phyloP scores from a whole-genome alignment of 2,797 vertebrate genomes.

The Odontamblyopus rebecca region DNA sequence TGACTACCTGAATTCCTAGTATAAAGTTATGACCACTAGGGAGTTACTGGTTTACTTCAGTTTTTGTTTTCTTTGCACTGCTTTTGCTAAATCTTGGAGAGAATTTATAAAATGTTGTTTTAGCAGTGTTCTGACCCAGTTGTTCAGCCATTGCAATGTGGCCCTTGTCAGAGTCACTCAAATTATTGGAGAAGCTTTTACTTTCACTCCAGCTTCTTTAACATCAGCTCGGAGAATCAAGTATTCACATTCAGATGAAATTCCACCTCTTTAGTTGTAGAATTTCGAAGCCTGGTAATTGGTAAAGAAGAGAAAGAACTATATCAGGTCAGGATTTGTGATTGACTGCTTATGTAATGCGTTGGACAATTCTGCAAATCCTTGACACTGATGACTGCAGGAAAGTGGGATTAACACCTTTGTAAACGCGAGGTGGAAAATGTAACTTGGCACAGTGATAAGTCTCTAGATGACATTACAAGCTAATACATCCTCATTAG shows the following conservation, averaged over 20 bases:
- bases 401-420: conserved; percentile 7
- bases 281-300: neutral
- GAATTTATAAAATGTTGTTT: neutral
- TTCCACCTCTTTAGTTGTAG: neutral
- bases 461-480: neutral
- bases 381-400: conserved; percentile 1
- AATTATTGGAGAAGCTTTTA: neutral
- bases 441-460: conserved; percentile 2
- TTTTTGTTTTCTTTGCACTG: neutral
- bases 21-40: neutral
- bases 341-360: conserved; percentile 12
- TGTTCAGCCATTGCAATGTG: neutral
- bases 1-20: neutral
- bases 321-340: conserved; percentile 1
- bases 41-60: neutral
- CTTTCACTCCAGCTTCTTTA: neutral
- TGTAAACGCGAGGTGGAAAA: conserved; percentile 2
- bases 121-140: neutral
- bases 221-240: neutral
- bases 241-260: neutral
- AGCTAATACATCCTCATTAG: conserved; percentile 8
- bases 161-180: neutral
- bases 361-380: conserved; percentile 6
- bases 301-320: neutral
- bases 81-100: neutral